Conservation (phyloP, 2,888 invertebrate genomes). For the Drosophila prostipennis region DNA sequence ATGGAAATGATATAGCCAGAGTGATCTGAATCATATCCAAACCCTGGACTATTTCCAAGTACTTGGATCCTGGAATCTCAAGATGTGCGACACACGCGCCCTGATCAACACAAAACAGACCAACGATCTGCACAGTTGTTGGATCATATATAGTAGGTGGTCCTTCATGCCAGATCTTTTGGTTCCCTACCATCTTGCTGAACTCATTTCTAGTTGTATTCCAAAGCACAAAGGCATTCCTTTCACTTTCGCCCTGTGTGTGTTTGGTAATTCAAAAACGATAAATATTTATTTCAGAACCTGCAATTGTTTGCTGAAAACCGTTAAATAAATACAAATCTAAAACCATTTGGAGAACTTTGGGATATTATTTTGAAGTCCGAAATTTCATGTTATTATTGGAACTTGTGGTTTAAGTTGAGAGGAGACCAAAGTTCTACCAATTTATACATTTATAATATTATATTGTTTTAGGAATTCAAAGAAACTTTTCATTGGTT, state of each 20-base stretch:
- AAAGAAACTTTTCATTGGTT: too few relatives aligned
- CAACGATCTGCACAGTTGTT: conserved; percentile 88
- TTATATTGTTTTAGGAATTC: too few relatives aligned
- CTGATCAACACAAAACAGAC: conserved; percentile 87
- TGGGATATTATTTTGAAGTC: background rate
- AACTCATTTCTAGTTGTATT: background rate
- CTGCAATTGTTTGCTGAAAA: background rate
- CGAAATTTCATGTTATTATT: too few relatives aligned
- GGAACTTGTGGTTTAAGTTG: too few relatives aligned
- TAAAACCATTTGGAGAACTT: background rate
- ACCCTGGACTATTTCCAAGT: background rate
- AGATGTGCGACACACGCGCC: conserved; percentile 87
- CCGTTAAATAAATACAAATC: background rate
- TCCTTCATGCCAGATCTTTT: background rate
- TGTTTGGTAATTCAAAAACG: background rate
- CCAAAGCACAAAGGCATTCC: background rate
- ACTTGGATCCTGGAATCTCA: conserved; percentile 38
- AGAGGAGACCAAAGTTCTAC: too few relatives aligned
- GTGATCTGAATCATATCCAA: background rate
- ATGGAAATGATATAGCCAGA: conserved; percentile 10
- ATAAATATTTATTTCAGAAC: background rate
- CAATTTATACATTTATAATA: too few relatives aligned
- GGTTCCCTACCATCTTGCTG: background rate
- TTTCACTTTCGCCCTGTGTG: background rate
- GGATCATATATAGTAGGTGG: conserved; percentile 89